Percentiles rank a stretch among this genome's conserved stretches.
Evolutionary conservation across 2,797 vertebrate species (phyloP).

Genomic region (Macropodus opercularis): DNA sequence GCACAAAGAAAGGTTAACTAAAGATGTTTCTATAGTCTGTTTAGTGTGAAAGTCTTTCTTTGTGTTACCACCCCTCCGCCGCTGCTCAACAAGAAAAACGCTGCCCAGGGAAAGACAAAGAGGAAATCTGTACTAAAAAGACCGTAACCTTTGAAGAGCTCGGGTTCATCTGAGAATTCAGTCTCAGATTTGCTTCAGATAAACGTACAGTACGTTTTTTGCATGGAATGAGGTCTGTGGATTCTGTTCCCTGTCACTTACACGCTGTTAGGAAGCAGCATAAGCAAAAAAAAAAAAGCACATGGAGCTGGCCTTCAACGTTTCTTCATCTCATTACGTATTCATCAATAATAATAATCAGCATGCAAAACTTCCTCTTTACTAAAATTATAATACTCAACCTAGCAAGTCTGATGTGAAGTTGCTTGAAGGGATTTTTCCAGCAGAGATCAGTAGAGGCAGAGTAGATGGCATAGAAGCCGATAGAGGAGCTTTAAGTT

Average conservation of each 20-base stretch:
- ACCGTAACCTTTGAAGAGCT: not conserved
- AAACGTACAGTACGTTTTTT: not conserved
- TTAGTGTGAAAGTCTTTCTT: not conserved
- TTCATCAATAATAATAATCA: not conserved
- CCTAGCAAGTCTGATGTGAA: slow-evolving; percentile 11
- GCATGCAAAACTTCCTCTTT: not conserved
- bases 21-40: slow-evolving; percentile 12
- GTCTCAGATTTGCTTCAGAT: not conserved
- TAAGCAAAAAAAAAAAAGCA: too few relatives aligned
- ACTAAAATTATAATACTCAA: not conserved
- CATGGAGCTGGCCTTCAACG: too few relatives aligned
- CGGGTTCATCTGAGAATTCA: not conserved
- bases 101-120: not conserved
- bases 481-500: not conserved
- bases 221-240: not conserved
- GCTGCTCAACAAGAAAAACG: not conserved
- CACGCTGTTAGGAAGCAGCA: too few relatives aligned
- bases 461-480: too few relatives aligned
- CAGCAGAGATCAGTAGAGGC: not conserved
- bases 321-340: not conserved
- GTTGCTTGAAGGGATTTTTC: not conserved
- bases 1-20: not conserved
- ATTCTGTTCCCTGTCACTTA: not conserved
- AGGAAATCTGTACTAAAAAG: not conserved
- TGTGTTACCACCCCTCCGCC: not conserved